phyloP scores from a whole-genome alignment of 2,113 vertebrate genomes.

The Dasypus novemcinctus region DNA sequence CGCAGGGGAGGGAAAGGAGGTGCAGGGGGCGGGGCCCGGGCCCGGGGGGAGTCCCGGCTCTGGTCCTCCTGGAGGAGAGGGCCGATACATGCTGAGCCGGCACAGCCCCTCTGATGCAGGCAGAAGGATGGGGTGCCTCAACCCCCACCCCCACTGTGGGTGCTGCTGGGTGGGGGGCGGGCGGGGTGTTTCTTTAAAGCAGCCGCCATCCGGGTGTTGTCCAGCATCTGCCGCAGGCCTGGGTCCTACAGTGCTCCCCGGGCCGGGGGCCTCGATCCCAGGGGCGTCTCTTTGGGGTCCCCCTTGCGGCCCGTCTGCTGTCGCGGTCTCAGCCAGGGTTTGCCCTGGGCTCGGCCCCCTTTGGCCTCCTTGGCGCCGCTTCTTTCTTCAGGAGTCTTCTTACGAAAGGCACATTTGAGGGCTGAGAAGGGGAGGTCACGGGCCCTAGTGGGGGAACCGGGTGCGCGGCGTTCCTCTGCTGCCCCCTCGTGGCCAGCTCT shows the following conservation, averaged over 20 bases:
- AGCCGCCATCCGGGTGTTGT: neutral
- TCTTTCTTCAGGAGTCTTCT: neutral
- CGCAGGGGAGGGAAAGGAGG: too few relatives aligned
- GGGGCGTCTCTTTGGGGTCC: neutral
- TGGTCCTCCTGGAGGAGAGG: neutral
- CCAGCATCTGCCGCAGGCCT: neutral
- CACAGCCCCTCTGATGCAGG: too few relatives aligned
- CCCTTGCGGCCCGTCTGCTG: neutral
- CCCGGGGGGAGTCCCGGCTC: neutral
- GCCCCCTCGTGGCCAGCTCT: constrained; percentile 74
- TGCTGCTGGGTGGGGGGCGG: rapidly evolving
- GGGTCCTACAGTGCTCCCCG: rapidly evolving
- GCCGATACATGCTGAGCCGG: too few relatives aligned
- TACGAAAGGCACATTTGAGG: neutral
- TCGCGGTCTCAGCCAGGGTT: neutral
- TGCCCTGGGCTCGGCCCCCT: neutral
- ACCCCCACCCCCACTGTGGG: neutral
- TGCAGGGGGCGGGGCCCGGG: neutral
- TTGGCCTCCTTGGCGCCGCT: too few relatives aligned
- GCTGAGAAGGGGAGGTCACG: rapidly evolving
- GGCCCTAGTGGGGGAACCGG: rapidly evolving
- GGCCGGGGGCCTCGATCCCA: neutral
- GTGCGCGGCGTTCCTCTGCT: constrained; percentile 64
- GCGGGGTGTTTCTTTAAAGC: neutral
- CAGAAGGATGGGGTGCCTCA: too few relatives aligned